phyloP scores from a whole-genome alignment of 2,113 vertebrate species.

The Lycocorax pyrrhopterus region DNA sequence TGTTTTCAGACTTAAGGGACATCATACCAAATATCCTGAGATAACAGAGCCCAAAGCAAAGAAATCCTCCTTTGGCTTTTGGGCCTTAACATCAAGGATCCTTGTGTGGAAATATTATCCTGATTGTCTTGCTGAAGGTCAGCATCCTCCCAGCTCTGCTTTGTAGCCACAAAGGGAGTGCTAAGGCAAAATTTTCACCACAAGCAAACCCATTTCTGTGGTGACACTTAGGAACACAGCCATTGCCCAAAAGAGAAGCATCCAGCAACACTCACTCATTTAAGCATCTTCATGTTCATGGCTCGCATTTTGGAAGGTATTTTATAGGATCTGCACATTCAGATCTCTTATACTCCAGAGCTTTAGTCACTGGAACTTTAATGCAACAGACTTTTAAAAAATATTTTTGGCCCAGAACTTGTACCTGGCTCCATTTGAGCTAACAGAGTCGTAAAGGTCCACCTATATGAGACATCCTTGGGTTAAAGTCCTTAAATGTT shows the following conservation, averaged over 20 bases:
- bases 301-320: not conserved
- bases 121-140: not conserved
- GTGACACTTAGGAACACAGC: not conserved
- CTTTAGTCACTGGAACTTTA: not conserved
- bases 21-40: not conserved
- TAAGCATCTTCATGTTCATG: not conserved
- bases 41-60: not conserved
- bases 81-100: not conserved
- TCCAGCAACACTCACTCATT: not conserved
- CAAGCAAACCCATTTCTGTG: not conserved
- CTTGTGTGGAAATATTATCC: not conserved
- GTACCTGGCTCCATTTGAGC: not conserved
- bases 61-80: not conserved
- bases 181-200: not conserved
- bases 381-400: fast-evolving
- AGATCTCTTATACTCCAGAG: not conserved
- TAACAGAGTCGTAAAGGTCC: not conserved
- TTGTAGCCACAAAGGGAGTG: not conserved
- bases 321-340: not conserved
- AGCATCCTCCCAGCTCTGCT: not conserved
- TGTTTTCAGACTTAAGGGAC: not conserved
- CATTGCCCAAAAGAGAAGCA: not conserved
- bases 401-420: not conserved
- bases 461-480: not conserved
- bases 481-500: not conserved